A percentile compares a stretch with the other conserved stretches of the same genome.
Conservation (phyloP, 2,797 vertebrate species). For the Sebastes steindachneri region DNA sequence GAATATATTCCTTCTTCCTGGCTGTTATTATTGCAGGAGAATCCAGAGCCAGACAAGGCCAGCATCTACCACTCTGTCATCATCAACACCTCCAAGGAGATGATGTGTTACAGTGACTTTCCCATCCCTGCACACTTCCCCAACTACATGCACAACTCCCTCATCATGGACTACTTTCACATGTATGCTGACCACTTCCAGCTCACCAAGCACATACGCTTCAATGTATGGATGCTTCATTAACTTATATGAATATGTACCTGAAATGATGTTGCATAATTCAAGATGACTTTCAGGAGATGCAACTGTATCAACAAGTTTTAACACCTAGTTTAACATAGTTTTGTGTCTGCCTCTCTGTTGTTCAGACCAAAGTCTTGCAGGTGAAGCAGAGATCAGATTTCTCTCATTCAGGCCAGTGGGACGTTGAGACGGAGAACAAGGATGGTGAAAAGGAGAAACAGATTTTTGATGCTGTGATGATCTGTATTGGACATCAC, state of each 20-base stretch:
- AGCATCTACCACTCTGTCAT: constrained; percentile 91
- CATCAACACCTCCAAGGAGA: constrained; percentile 93
- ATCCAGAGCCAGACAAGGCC: constrained; percentile 84
- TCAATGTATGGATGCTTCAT: constrained; percentile 81
- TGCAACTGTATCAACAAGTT: too few species aligned
- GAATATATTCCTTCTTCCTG: not conserved
- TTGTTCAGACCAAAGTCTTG: constrained; percentile 84
- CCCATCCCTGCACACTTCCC: constrained; percentile 90
- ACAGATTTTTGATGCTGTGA: constrained; percentile 87
- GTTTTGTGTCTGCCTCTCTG: constrained; percentile 7
- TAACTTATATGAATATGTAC: not conserved
- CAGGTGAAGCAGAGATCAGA: constrained; percentile 80
- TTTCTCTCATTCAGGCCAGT: constrained; percentile 87
- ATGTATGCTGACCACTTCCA: constrained; percentile 84
- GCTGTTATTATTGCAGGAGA: constrained; percentile 78
- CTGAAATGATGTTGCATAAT: not conserved
- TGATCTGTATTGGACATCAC: constrained; percentile 93
- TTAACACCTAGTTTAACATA: not conserved
- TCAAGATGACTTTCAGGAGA: too few species aligned
- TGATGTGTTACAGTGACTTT: constrained; percentile 90
- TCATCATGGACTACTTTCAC: constrained; percentile 89
- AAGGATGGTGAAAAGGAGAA: constrained; percentile 81
- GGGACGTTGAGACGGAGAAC: constrained; percentile 86
- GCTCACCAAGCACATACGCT: constrained; percentile 82
- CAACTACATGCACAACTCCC: constrained; percentile 87